Evolutionary conservation across 2,888 invertebrate species (phyloP).

Genomic region (Choreutis nemorana): DNA sequence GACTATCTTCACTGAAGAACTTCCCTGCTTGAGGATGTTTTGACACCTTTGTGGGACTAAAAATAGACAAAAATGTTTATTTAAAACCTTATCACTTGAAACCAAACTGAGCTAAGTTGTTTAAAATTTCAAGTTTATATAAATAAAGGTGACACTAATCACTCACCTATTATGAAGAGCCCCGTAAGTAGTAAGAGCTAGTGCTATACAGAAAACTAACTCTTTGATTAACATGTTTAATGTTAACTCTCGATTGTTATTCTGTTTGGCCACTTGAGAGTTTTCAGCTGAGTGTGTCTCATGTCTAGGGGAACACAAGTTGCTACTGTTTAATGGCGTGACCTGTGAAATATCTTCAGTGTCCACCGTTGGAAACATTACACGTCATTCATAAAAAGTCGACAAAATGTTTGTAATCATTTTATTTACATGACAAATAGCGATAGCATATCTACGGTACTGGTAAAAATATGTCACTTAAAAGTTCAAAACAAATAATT

Average conservation of each 20-base stretch:
- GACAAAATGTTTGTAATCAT: too few species aligned
- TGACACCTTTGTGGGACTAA: conserved; percentile 41
- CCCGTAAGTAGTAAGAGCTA: conserved; percentile 73
- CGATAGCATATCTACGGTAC: too few species aligned
- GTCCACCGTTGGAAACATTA: conserved; percentile 63
- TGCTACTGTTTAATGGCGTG: conserved; percentile 46
- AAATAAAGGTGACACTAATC: too few species aligned
- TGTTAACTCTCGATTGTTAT: conserved; percentile 43
- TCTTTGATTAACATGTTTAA: conserved; percentile 70
- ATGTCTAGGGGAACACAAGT: conserved; percentile 40
- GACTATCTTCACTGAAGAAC: conserved; percentile 74
- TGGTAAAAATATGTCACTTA: too few species aligned
- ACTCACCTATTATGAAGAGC: conserved; percentile 77
- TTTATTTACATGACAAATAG: too few species aligned
- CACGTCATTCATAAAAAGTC: conserved; percentile 62
- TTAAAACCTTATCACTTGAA: neutral
- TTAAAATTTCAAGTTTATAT: too few species aligned
- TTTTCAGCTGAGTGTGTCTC: conserved; percentile 38
- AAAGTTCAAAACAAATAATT: too few species aligned
- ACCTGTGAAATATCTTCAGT: conserved; percentile 51
- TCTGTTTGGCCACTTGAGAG: conserved; percentile 35
- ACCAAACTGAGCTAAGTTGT: too few species aligned
- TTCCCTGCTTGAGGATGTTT: conserved; percentile 66
- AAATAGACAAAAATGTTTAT: conserved; percentile 13
- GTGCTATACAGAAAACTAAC: conserved; percentile 68